These are phyloP conservation scores for Julus scanicus DNA, from an alignment of 2,888 invertebrate genomes.

Conservation along the genomic window DNA sequence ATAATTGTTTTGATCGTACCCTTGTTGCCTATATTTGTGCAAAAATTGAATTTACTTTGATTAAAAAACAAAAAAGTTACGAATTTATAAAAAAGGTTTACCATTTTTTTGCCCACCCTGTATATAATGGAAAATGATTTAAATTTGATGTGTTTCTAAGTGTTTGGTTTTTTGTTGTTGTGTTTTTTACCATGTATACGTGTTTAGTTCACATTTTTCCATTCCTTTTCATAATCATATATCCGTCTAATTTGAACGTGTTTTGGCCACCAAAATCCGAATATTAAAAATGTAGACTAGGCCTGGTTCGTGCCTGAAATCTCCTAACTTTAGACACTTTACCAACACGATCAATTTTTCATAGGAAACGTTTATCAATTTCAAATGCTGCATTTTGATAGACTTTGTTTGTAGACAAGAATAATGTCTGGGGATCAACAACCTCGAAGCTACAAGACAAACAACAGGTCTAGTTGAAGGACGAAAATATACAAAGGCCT, in stretches of 20 bases:
- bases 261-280: not conserved
- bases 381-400: constrained; percentile 25
- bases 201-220: no score
- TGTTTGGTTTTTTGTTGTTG: no score
- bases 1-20: no score
- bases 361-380: constrained; percentile 29
- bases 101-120: no score
- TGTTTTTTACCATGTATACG: no score
- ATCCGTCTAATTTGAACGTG: not conserved
- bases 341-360: not conserved
- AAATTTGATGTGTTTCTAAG: no score
- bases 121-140: no score
- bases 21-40: no score
- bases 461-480: constrained; percentile 38
- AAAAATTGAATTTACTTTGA: no score
- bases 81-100: no score
- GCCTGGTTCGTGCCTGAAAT: constrained; percentile 6
- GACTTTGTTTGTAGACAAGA: constrained; percentile 34
- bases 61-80: no score
- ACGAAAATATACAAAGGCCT: constrained; percentile 42
- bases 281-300: not conserved
- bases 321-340: not conserved
- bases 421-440: constrained; percentile 38
- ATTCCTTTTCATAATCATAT: no score
- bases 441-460: constrained; percentile 38